Percentiles rank a stretch among this genome's conserved stretches.
phyloP scores from a whole-genome alignment of 2,113 vertebrate species.

The Ageneiosus marmoratus region DNA sequence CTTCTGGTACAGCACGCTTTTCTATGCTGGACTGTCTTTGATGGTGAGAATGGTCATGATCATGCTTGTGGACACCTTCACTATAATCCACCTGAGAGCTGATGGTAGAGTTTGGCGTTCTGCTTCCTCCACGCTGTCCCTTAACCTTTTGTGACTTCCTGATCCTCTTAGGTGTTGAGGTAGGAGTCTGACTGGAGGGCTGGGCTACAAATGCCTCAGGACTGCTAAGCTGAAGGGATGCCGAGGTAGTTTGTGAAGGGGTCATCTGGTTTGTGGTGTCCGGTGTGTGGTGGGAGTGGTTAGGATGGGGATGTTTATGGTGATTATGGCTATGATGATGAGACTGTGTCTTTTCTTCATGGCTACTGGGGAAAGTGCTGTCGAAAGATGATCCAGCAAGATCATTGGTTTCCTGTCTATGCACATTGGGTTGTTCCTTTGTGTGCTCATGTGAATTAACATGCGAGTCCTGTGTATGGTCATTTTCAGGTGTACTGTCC shows the following conservation, averaged over 20 bases:
- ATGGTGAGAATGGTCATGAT: slow-evolving; percentile 63
- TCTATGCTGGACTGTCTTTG: slow-evolving; percentile 57
- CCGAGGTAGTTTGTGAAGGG: not conserved
- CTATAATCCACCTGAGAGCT: not conserved
- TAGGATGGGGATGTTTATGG: slow-evolving; percentile 45
- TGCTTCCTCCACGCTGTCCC: slow-evolving; percentile 71
- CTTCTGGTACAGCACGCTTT: slow-evolving; percentile 59
- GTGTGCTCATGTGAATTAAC: slow-evolving; percentile 50
- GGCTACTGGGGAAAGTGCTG: not conserved
- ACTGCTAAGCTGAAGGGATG: slow-evolving; percentile 39
- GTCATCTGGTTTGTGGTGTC: not conserved
- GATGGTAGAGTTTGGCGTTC: slow-evolving; percentile 53
- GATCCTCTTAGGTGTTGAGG: slow-evolving; percentile 67
- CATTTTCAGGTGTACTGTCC: slow-evolving; percentile 13
- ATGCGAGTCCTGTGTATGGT: slow-evolving; percentile 31
- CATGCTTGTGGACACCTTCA: slow-evolving; percentile 24
- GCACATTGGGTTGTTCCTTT: slow-evolving; percentile 20
- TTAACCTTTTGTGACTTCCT: slow-evolving; percentile 68
- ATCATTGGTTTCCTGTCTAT: slow-evolving; percentile 45
- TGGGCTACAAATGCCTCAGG: slow-evolving; percentile 30
- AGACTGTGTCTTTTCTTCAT: not conserved
- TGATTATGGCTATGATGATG: slow-evolving; percentile 53
- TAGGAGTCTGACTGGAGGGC: slow-evolving; percentile 40
- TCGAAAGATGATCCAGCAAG: slow-evolving; percentile 3
- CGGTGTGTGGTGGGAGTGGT: slow-evolving; percentile 40